Base-by-base conservation (phyloP, 2,888 invertebrate species). In the Omphaloscelis lunosa region DNA sequence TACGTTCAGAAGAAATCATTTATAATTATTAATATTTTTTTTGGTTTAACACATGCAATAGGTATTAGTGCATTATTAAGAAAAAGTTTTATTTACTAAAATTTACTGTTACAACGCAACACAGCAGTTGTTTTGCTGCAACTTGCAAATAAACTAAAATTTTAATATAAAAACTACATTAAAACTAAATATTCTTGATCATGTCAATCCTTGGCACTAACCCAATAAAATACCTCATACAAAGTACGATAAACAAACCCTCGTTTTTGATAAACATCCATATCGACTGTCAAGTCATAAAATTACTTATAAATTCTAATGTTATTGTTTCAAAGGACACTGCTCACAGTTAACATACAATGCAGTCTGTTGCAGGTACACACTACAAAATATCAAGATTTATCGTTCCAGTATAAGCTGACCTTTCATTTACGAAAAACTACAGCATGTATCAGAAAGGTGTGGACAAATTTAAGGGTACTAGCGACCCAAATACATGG, bases 311-410 rank as follows among this genome's bases (percentile, higher is more conserved):
- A 84, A 84, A 67, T 84, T 63, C 48, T 66, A 72, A 84, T 81
- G 63, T 73, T 77, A 81, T 85, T 83, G 82, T 83, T 77, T 66
- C 53, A 82, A 62, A 61, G 53, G 51, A 67, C 62, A 69, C 58
- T 58, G 58, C 9, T 20, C 45, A 27, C 72, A 72, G 84, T 87
- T 84, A 84, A 75, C 84, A 86, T 86, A 88, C 88, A 88, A 86
- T 86, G 75, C 79, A 27, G 62, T 29, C 53, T 69, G 56, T 15
- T 51, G 75, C 45, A 53, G n/a, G 27, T 45, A 63, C 7, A 23
- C 2, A 45, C 15, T 2, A 6, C n/a, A n/a, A 51, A 4, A 41
- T 51, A 34, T 27, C 9, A 48, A 51, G 29, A 5, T 17, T 7
- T 2, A 53, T 0, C 9, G 8, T 20, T 3, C 56, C 48, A 78